Percentiles rank a stretch among this genome's conserved stretches.
Evolutionary conservation across 2,888 invertebrate species (phyloP).

Genomic region (Pristionchus mayeri): DNA sequence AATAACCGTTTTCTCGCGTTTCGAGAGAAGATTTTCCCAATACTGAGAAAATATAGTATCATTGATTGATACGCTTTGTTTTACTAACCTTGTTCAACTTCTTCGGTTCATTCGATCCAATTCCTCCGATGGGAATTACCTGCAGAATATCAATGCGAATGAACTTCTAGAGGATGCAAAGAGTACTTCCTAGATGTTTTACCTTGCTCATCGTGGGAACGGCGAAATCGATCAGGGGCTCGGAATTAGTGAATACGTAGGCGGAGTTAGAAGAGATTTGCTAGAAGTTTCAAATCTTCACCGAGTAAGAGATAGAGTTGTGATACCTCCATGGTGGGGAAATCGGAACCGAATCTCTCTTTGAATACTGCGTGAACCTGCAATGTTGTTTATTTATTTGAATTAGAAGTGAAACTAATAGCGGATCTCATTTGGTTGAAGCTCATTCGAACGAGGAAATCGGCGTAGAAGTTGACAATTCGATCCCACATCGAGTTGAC

Average conservation of each 20-base stretch:
- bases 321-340: neutral
- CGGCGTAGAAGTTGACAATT: neutral
- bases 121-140: slow-evolving; percentile 15
- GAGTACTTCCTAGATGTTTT: too few relatives aligned
- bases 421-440: neutral
- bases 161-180: neutral
- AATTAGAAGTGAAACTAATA: neutral
- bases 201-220: slow-evolving; percentile 10
- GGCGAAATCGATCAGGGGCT: slow-evolving; percentile 23
- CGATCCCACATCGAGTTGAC: slow-evolving; percentile 16
- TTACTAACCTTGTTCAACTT: neutral
- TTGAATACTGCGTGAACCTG: neutral
- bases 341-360: neutral
- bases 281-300: too few relatives aligned
- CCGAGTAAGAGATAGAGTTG: too few relatives aligned
- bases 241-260: slow-evolving; percentile 4
- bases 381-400: neutral
- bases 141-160: neutral
- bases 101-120: slow-evolving; percentile 27
- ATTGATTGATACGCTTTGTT: too few relatives aligned
- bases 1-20: neutral
- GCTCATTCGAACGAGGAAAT: neutral
- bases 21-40: neutral
- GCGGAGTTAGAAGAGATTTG: slow-evolving; percentile 7
- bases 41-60: slow-evolving; percentile 2